Conservation (phyloP, 2,888 invertebrate species). For the Philhelius pedissequus region DNA sequence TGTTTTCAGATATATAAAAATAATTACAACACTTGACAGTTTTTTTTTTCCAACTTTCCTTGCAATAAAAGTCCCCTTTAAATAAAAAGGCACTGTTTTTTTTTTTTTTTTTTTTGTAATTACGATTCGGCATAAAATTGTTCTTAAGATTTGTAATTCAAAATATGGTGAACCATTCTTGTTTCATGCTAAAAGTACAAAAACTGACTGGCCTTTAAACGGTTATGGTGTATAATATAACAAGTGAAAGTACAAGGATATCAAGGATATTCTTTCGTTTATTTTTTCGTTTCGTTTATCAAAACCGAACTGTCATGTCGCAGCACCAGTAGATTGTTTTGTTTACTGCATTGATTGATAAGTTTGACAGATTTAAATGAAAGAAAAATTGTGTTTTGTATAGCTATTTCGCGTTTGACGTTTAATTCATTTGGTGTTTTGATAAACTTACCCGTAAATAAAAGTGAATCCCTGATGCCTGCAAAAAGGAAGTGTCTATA, state of each 20-base stretch:
- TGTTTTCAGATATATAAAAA: constrained; percentile 9
- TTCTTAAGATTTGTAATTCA: constrained; percentile 45
- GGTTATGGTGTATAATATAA: constrained; percentile 1
- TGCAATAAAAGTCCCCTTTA: background rate
- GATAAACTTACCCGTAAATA: background rate
- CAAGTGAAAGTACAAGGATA: constrained; percentile 19
- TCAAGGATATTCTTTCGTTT: background rate
- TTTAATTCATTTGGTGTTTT: background rate
- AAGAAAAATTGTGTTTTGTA: background rate
- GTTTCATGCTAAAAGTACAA: background rate
- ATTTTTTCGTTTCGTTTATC: constrained; percentile 5
- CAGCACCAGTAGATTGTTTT: constrained; percentile 29
- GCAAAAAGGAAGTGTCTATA: background rate
- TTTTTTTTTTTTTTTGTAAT: background rate
- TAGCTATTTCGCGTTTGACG: background rate
- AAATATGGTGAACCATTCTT: constrained; percentile 23
- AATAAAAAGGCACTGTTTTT: background rate
- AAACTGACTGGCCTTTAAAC: constrained; percentile 11
- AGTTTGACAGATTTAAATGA: background rate
- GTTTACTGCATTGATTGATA: constrained; percentile 22
- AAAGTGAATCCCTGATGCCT: background rate
- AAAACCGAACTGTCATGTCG: constrained; percentile 8
- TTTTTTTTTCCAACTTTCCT: background rate
- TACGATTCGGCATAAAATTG: constrained; percentile 2
- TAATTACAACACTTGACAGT: background rate